Conservation (phyloP, 2,797 vertebrate species). For the Enteromius fasciolatus region DNA sequence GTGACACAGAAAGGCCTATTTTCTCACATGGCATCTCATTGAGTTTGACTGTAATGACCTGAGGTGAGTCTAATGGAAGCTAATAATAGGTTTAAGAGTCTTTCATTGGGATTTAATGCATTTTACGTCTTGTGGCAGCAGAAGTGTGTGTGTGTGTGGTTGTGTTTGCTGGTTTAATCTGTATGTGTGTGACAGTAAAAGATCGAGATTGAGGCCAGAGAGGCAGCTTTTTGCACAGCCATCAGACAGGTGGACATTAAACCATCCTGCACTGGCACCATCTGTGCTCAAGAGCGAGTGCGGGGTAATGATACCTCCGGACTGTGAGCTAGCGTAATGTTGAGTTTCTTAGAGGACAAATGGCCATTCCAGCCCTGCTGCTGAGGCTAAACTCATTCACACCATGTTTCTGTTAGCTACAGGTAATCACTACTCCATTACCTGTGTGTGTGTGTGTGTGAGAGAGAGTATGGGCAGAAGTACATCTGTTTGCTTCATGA, state of each 20-base stretch:
- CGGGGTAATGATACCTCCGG: slow-evolving; percentile 73
- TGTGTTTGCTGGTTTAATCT: slow-evolving; percentile 17
- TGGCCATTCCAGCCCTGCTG: slow-evolving; percentile 66
- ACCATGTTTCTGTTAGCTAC: slow-evolving; percentile 37
- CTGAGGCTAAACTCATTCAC: slow-evolving; percentile 55
- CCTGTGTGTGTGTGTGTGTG: slow-evolving; percentile 29
- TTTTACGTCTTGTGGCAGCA: slow-evolving; percentile 34
- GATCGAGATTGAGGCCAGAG: slow-evolving; percentile 70
- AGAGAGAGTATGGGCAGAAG: slow-evolving; percentile 39
- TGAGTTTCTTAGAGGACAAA: slow-evolving; percentile 70
- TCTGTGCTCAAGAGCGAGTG: slow-evolving; percentile 78
- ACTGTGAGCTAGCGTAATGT: slow-evolving; percentile 66
- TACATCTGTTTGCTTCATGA: slow-evolving; percentile 46
- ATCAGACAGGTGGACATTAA: slow-evolving; percentile 78
- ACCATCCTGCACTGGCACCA: slow-evolving; percentile 71
- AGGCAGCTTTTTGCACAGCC: slow-evolving; percentile 76
- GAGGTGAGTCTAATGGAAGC: slow-evolving; percentile 46
- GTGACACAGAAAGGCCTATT: slow-evolving; percentile 24
- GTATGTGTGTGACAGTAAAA: slow-evolving; percentile 59
- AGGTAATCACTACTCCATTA: slow-evolving; percentile 56
- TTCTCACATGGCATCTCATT: slow-evolving; percentile 16
- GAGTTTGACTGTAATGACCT: slow-evolving; percentile 39
- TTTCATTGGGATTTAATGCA: slow-evolving; percentile 43
- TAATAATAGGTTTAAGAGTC: slow-evolving; percentile 46
- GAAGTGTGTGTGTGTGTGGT: not conserved